Conservation (phyloP, 1,140 invertebrate genomes). For the Uloborus diversus region DNA sequence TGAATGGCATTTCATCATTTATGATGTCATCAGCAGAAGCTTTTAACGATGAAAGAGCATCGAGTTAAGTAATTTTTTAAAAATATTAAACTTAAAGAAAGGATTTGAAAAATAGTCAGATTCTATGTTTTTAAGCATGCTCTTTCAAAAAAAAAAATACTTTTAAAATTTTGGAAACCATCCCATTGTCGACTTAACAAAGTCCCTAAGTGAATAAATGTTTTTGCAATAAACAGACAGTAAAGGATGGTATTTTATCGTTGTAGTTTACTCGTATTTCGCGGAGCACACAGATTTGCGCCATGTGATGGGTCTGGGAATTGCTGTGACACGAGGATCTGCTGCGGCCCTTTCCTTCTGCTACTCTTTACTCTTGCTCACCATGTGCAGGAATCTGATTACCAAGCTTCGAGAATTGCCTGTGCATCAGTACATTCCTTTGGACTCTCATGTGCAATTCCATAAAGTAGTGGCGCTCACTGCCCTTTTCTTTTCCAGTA, state of each 20-base stretch:
- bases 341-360: conserved; percentile 96
- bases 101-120: too few relatives aligned
- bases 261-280: conserved; percentile 88
- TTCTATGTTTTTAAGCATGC: too few relatives aligned
- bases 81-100: too few relatives aligned
- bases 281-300: conserved; percentile 95
- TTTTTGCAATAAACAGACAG: too few relatives aligned
- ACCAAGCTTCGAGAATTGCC: conserved; percentile 97
- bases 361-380: conserved; percentile 91
- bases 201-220: too few relatives aligned
- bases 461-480: conserved; percentile 98
- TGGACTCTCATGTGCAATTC: conserved; percentile 98
- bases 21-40: too few relatives aligned
- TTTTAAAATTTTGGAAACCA: too few relatives aligned
- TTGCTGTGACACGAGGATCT: conserved; percentile 95
- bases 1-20: too few relatives aligned
- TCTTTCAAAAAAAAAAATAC: too few relatives aligned
- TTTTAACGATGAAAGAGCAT: too few relatives aligned
- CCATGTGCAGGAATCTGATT: conserved; percentile 96
- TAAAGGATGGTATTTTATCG: background rate
- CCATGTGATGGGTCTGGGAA: conserved; percentile 98
- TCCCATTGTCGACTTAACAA: too few relatives aligned
- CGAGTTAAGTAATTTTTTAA: too few relatives aligned
- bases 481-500: conserved; percentile 84
- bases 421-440: conserved; percentile 95